These are phyloP conservation scores for Ostrea edulis DNA, from an alignment of 1,140 invertebrate species.

Conservation along the genomic window DNA sequence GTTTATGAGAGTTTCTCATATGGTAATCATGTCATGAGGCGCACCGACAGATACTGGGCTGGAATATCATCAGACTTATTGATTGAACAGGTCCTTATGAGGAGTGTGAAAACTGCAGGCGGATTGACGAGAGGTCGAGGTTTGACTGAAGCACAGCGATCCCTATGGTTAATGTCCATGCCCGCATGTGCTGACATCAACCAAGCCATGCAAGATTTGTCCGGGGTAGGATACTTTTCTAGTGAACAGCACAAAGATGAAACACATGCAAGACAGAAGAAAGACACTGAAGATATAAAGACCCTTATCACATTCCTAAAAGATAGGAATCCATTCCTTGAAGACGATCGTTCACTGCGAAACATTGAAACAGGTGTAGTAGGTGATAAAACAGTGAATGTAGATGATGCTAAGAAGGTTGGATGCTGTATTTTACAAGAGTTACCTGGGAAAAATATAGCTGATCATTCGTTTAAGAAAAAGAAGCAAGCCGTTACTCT, in stretches of 20 bases:
- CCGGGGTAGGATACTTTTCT: constrained; percentile 47
- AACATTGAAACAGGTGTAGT: constrained; percentile 57
- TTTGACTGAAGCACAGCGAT: constrained; percentile 64
- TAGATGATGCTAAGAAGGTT: constrained; percentile 47
- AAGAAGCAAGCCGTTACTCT: constrained; percentile 47
- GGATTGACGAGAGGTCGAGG: constrained; percentile 69
- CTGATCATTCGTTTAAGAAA: constrained; percentile 52
- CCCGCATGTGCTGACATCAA: constrained; percentile 56
- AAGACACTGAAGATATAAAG: constrained; percentile 49
- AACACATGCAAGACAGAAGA: not conserved
- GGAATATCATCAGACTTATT: constrained; percentile 76
- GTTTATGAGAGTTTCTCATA: constrained; percentile 65
- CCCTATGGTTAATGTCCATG: constrained; percentile 43
- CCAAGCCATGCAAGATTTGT: constrained; percentile 60
- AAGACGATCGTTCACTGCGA: constrained; percentile 30
- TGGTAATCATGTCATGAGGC: constrained; percentile 49
- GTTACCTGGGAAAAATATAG: constrained; percentile 45
- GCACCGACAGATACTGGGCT: constrained; percentile 75
- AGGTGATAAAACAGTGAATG: constrained; percentile 54
- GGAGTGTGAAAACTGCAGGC: constrained; percentile 77
- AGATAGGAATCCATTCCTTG: constrained; percentile 51
- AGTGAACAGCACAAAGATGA: constrained; percentile 62
- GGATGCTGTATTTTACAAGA: constrained; percentile 44
- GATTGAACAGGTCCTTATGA: constrained; percentile 72
- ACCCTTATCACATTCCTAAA: constrained; percentile 43